Evolutionary conservation across 2,888 invertebrate species (phyloP), one percentile per base, ranked within the genome.

Genomic region (Drosophila quinaria): DNA sequence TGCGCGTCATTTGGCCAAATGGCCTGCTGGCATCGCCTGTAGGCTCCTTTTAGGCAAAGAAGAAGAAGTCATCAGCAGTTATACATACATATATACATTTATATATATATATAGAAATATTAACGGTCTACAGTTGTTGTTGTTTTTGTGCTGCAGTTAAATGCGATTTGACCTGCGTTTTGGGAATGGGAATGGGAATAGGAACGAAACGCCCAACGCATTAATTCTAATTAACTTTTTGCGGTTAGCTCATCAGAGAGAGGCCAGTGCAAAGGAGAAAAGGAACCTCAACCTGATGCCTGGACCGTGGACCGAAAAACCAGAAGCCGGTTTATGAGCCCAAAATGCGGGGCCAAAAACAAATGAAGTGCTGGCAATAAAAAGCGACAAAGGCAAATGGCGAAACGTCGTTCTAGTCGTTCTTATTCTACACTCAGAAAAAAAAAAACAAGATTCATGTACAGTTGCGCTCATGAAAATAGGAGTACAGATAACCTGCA

Each of bases 171-270:
- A 80, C 78, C 81, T 67, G 61, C 61, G 46, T 56, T 50, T 63
- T 6, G 17, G 50, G 35, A 19, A 1, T 58, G 29, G 8, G 46
- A 25, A 22, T 22, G 22, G 22, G 4, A 22, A 22, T 22, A 4
- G 25, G 6, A 19, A 39, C 42, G 56, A 50, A 44, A 58, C 62
- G 68, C 69, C 71, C 71, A 75, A 65, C 77, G 89, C 90, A 86
- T 86, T 86, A 86, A 89, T 86, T 90, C 90, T 86, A 86, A 86
- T 86, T 86, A 90, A 90, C 90, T 88, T 86, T 90, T 85, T 88
- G 84, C 80, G 89, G 90, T 76, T 73, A 46, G 67, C 78, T 80
- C 78, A 68, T 81, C 82, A 81, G 52, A 25, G 25, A 25, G 25
- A 5, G 25, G 25, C 25, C 25, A 25, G 25, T 5, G 25, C 5